Conservation (phyloP, 2,113 vertebrate species). For the Chloroceryle aenea region DNA sequence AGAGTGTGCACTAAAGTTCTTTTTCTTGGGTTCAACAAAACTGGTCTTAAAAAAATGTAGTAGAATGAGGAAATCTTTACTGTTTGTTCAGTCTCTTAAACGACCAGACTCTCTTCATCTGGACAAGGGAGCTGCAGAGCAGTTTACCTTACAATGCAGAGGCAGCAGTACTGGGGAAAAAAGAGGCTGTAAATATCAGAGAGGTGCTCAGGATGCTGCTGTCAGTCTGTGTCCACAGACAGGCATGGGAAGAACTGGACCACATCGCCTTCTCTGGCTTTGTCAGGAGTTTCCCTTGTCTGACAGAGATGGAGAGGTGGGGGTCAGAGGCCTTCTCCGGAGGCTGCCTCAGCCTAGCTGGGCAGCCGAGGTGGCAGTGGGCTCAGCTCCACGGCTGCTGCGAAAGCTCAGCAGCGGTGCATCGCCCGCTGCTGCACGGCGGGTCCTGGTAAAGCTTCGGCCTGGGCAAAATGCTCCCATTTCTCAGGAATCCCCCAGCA, state of each 20-base stretch:
- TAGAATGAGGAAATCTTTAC: background rate
- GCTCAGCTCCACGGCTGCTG: background rate
- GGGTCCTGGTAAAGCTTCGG: background rate
- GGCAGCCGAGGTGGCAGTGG: background rate
- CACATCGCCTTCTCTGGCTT: background rate
- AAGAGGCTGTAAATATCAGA: background rate
- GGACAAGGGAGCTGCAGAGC: background rate
- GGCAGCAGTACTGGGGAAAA: background rate
- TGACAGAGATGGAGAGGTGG: no score
- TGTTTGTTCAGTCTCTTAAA: background rate
- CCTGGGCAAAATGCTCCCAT: background rate
- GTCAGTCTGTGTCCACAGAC: background rate
- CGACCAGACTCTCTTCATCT: background rate
- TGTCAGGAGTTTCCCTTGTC: background rate
- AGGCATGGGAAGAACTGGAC: background rate
- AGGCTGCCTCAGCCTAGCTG: background rate
- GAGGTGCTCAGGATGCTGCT: background rate
- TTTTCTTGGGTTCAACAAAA: background rate
- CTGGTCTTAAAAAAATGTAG: background rate
- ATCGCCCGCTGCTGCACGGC: no score
- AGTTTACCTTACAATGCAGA: no score
- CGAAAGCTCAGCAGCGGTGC: background rate
- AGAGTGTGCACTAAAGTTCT: background rate
- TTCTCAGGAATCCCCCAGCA: background rate
- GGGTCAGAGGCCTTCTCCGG: background rate